Base-by-base conservation (phyloP, 2,888 invertebrate genomes). In the Sepiola atlantica region DNA sequence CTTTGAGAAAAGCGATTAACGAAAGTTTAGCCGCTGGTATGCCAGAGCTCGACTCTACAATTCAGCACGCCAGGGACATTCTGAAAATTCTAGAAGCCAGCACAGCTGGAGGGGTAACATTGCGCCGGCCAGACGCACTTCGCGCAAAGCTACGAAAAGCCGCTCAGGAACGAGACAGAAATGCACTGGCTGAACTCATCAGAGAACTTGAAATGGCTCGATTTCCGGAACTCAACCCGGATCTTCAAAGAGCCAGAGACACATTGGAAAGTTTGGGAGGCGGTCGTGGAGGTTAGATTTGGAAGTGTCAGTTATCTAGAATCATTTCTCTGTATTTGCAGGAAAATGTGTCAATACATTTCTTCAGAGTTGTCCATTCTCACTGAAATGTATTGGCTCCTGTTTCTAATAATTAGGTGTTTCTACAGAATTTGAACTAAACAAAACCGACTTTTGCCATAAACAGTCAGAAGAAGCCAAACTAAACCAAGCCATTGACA, bases 21-120 rank as follows among this genome's bases (percentile, higher is more conserved):
- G 92, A 92, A 92, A 54, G 92, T 54, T 20, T 92, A 14, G 35
- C 28, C 45, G 45, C 54, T 92, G 92, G 18, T 28, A 45, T 35
- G 20, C 92, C 92, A 24, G 92, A 92, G 35, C 35, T 92, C 4
- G 92, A 92, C 21, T 1, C 92, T 92, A 92, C 45, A 6, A 92
- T 92, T 92, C 92, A 92, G 35, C 35, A 21, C 16, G 92, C 92
- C 35, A 92, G 92, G 45, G 92, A 92, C 28, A 35, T 92, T 92
- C 45, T 92, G 28, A 92, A 92, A 45, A 16, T 54, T 35, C 45
- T 92, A 12, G 92, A 92, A 92, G 92, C 35, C 24, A 35, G 14
- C 14, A 3, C 35, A 16, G 20, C 92, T 61, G 28, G 61, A 28
- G 28, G 10, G 10, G 28, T 61, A 28, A 61, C 24, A 28, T 6